Base-by-base conservation (phyloP, 2,113 vertebrate species). In the Zapus hudsonius region DNA sequence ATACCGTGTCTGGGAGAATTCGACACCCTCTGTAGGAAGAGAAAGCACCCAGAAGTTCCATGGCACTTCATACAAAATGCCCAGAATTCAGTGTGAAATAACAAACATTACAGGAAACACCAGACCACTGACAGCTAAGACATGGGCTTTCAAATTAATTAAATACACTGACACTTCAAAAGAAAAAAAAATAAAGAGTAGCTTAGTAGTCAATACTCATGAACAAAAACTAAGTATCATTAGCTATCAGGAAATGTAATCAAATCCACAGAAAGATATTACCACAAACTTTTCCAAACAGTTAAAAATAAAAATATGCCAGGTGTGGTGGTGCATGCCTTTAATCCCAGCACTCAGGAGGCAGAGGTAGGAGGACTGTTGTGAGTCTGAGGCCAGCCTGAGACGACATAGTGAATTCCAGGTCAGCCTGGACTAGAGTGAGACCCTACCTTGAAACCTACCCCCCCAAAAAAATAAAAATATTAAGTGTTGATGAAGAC, bases 71-170 rank as follows among this genome's bases (percentile, higher is more conserved):
- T 36, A 66, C 3, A 59, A 57, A 64, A 82, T 92, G 12, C 70
- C 44, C 38, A 83, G 8, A 17, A 90, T 74, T 72, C 57, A 61
- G 13, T 67, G 3, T 78, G 57, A 90, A 92, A 83, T 55, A 73
- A 7, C 66, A 82, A 74, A 61, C 67, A 87, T 79, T 82, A 25
- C 47, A 44, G 40, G 29, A 92, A 92, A 94, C 19, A 90, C 15
- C 33, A 80, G 90, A 83, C 69, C 40, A 72, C 8, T 55, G 10
- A 90, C 74, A 94, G n/a, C 13, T 19, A 79, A 84, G 63, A 64
- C 64, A 55, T 20, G 52, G 74, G 40, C 55, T 82, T 94, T 72
- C 36, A 61, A 81, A 23, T 44, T 57, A 75, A n/a, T 64, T 64
- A 92, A 70, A 69, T 47, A 47, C 47, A 47, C n/a, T 31, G 85